phyloP scores from a whole-genome alignment of 2,113 vertebrate genomes.

The Lathamus discolor region DNA sequence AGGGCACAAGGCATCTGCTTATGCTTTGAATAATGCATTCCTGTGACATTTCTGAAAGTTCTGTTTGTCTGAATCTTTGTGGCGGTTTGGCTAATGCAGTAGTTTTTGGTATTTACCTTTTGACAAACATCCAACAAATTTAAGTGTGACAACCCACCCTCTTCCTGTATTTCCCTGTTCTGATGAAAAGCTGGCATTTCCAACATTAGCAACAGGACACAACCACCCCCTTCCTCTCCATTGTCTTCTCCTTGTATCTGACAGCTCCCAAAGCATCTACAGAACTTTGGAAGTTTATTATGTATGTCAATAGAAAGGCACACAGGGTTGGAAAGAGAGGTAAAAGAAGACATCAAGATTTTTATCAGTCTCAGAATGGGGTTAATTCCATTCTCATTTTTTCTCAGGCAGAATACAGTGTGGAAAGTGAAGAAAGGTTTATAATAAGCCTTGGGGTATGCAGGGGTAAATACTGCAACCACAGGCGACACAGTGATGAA shows the following conservation, averaged over 20 bases:
- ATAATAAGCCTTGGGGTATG: background rate
- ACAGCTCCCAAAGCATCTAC: background rate
- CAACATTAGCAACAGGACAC: background rate
- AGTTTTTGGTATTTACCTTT: background rate
- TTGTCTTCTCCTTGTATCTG: background rate
- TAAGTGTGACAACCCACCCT: background rate
- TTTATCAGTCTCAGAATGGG: background rate
- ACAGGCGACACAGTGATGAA: background rate
- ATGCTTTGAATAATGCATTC: background rate
- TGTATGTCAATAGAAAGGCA: background rate
- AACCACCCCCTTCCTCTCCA: background rate
- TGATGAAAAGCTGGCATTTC: background rate
- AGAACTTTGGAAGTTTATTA: background rate
- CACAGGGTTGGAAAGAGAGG: accelerated
- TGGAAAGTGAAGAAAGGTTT: background rate
- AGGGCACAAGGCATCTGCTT: background rate
- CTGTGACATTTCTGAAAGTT: background rate
- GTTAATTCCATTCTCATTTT: background rate
- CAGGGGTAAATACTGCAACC: background rate
- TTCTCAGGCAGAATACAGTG: background rate
- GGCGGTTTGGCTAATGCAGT: background rate
- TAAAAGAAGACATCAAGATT: background rate
- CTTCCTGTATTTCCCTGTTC: background rate
- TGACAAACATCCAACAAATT: background rate
- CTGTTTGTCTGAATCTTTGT: background rate